Evolutionary conservation across 2,797 vertebrate genomes (phyloP).

Genomic region (Scarus forsteni): DNA sequence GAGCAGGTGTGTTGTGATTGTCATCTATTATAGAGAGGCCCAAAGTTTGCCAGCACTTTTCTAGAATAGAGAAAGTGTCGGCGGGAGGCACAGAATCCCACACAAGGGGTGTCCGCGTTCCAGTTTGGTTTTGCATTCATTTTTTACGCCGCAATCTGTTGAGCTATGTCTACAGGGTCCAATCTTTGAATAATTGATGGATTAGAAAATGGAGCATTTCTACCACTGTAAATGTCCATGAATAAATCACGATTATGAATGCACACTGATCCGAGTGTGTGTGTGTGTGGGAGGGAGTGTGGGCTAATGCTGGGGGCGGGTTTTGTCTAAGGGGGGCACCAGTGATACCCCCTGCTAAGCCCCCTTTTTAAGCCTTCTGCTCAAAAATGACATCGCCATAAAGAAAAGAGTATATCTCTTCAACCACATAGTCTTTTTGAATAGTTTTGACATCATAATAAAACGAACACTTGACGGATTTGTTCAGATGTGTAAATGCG

Average conservation of each 20-base stretch:
- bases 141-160: constrained; percentile 81
- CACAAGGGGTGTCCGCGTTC: constrained; percentile 17
- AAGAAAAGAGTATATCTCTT: too few species aligned
- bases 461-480: too few species aligned
- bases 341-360: too few species aligned
- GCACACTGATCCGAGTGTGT: constrained; percentile 47
- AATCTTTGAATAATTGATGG: constrained; percentile 83
- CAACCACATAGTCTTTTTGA: too few species aligned
- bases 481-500: too few species aligned
- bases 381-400: too few species aligned
- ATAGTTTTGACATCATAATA: too few species aligned
- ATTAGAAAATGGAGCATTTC: constrained; percentile 81
- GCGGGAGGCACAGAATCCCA: constrained; percentile 20
- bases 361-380: too few species aligned
- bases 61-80: constrained; percentile 41
- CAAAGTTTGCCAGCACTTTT: constrained; percentile 60
- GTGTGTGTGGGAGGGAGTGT: not conserved
- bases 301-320: too few species aligned
- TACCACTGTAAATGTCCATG: constrained; percentile 76
- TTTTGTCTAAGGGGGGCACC: too few species aligned
- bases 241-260: constrained; percentile 77
- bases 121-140: constrained; percentile 75
- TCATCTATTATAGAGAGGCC: constrained; percentile 74
- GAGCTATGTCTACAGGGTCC: constrained; percentile 75
- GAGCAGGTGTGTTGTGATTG: constrained; percentile 77